These are phyloP conservation scores for Chunga burmeisteri DNA, from an alignment of 2,113 vertebrate species.

Conservation along the genomic window DNA sequence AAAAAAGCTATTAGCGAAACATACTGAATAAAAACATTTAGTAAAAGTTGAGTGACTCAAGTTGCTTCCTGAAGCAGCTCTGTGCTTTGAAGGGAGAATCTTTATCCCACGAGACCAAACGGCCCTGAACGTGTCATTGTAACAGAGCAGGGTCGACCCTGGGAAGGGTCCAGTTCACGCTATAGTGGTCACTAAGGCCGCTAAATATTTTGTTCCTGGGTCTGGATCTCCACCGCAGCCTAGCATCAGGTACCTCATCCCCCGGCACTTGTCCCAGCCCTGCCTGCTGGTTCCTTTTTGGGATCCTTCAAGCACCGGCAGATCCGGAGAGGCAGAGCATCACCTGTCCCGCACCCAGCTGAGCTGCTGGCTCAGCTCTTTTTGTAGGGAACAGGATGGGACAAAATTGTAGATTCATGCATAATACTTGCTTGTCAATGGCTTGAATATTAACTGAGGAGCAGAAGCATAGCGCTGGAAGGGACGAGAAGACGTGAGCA, in stretches of 20 bases:
- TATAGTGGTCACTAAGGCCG: rapidly evolving
- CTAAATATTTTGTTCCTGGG: background rate
- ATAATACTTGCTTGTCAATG: background rate
- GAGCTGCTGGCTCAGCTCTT: background rate
- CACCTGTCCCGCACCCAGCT: rapidly evolving
- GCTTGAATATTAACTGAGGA: rapidly evolving
- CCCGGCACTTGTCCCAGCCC: rapidly evolving
- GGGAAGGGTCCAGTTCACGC: background rate
- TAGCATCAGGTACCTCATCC: background rate
- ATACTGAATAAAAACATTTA: background rate
- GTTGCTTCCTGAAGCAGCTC: background rate
- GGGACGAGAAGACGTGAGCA: background rate
- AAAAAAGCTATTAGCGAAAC: background rate
- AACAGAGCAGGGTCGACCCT: too few relatives aligned
- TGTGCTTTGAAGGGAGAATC: background rate
- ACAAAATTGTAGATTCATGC: rapidly evolving
- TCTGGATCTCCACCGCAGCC: background rate
- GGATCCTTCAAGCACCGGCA: rapidly evolving
- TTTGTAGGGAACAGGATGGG: background rate
- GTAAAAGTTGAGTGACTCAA: background rate
- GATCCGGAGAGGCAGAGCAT: background rate
- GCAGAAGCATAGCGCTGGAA: background rate
- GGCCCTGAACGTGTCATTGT: rapidly evolving
- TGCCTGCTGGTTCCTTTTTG: rapidly evolving
- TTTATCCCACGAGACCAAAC: background rate